Conservation (phyloP, 2,797 vertebrate species). For the Prunella strophiata region DNA sequence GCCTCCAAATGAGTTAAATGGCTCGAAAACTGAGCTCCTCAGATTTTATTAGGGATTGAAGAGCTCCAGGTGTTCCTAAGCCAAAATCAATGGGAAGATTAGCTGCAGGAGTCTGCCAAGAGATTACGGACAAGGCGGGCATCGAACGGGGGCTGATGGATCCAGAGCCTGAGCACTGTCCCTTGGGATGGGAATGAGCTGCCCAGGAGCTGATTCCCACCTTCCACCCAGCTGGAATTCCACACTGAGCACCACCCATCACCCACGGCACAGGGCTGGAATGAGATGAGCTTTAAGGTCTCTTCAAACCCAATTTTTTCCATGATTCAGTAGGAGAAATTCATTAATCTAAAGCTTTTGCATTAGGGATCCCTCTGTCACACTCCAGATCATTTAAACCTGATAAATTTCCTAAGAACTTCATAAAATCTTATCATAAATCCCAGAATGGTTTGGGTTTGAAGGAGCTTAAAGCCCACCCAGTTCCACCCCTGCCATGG, state of each 20-base stretch:
- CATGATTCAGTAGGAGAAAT: neutral
- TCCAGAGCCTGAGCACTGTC: accelerated
- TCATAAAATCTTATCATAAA: neutral
- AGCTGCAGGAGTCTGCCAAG: neutral
- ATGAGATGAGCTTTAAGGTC: accelerated
- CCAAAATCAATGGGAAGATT: constrained; percentile 37
- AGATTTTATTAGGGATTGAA: constrained; percentile 7
- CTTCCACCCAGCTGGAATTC: neutral
- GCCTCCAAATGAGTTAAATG: neutral
- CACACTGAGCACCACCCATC: accelerated
- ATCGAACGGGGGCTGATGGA: accelerated
- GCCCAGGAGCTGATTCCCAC: accelerated
- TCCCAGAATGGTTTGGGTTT: neutral
- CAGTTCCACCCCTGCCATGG: no score
- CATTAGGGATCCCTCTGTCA: neutral
- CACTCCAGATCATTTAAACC: neutral
- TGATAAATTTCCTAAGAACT: neutral
- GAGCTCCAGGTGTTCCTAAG: constrained; percentile 18
- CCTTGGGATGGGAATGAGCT: neutral
- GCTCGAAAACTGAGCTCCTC: neutral
- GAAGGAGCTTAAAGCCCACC: neutral
- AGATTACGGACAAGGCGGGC: neutral
- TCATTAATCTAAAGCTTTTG: neutral
- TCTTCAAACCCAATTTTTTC: neutral
- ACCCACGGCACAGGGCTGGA: accelerated